These are phyloP conservation scores for Drosophila nannoptera DNA, from an alignment of 1,140 invertebrate species.

Conservation along the genomic window DNA sequence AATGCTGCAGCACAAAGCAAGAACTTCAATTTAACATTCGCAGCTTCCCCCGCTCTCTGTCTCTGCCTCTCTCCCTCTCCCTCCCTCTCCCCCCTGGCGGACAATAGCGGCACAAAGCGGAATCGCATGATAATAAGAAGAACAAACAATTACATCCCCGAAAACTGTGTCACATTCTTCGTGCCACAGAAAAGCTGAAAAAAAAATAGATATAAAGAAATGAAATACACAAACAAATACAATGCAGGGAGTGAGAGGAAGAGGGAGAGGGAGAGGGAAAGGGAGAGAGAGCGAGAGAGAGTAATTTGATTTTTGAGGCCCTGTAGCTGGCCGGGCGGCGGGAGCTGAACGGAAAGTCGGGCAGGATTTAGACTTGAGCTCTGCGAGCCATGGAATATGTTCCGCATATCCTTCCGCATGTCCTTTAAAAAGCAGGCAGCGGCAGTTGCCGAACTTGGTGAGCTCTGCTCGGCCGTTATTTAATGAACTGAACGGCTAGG, in stretches of 20 bases:
- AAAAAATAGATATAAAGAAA: neutral
- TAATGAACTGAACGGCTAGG: too few relatives aligned
- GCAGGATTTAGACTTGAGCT: neutral
- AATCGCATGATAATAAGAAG: slow-evolving; percentile 36
- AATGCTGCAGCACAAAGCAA: slow-evolving; percentile 62
- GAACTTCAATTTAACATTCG: slow-evolving; percentile 44
- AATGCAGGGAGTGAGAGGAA: neutral
- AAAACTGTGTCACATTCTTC: slow-evolving; percentile 15
- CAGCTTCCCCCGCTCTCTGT: neutral
- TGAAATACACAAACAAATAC: neutral
- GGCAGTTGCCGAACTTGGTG: too few relatives aligned
- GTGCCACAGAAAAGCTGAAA: neutral
- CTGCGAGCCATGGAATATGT: neutral
- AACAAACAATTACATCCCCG: slow-evolving; percentile 59
- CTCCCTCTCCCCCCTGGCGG: neutral
- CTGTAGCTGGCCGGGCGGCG: neutral
- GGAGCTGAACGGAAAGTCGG: neutral
- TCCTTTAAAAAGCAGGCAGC: too few relatives aligned
- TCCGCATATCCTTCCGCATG: neutral
- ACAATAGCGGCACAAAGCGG: slow-evolving; percentile 51
- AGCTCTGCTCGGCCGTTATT: too few relatives aligned
- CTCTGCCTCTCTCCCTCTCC: slow-evolving; percentile 8
- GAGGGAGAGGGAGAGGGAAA: neutral
- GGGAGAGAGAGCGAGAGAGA: neutral
- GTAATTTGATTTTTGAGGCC: slow-evolving; percentile 53